These are phyloP conservation scores for Plotosus lineatus DNA, from an alignment of 2,113 vertebrate genomes.

Conservation along the genomic window DNA sequence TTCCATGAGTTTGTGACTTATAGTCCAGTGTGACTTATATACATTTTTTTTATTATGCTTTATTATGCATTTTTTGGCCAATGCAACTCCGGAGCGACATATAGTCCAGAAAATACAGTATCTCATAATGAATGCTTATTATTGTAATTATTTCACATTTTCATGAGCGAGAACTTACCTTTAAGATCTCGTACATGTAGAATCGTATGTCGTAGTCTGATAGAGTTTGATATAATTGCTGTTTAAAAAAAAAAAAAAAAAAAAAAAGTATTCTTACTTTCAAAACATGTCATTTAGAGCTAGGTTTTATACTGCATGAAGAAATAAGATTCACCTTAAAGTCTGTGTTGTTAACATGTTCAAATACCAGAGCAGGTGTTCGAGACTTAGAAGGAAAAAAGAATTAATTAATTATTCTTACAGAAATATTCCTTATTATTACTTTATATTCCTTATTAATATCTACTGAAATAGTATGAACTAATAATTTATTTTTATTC, in stretches of 20 bases:
- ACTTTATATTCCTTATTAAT: not conserved
- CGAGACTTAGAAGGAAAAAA: conserved; percentile 60
- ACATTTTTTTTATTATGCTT: no score
- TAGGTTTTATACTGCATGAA: not conserved
- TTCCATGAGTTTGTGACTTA: no score
- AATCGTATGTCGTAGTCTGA: conserved; percentile 74
- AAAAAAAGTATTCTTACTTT: not conserved
- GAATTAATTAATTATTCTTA: not conserved
- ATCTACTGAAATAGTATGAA: not conserved
- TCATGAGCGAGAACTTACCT: conserved; percentile 57
- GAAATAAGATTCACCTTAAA: conserved; percentile 65
- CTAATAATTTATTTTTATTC: not conserved
- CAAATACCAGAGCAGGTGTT: conserved; percentile 72
- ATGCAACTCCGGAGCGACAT: no score
- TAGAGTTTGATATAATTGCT: conserved; percentile 74
- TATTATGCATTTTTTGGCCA: no score
- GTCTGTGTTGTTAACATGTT: conserved; percentile 75
- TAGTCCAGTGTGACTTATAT: no score
- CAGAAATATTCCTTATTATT: not conserved
- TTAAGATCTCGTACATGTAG: conserved; percentile 75
- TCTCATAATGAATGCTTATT: not conserved
- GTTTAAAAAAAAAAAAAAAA: conserved; percentile 6
- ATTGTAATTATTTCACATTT: not conserved
- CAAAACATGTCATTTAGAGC: not conserved
- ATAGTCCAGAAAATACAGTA: no score